A percentile compares a stretch with the other conserved stretches of the same genome.
These are phyloP conservation scores for Corynorhinus townsendii DNA, from an alignment of 2,113 vertebrate genomes.

Conservation along the genomic window DNA sequence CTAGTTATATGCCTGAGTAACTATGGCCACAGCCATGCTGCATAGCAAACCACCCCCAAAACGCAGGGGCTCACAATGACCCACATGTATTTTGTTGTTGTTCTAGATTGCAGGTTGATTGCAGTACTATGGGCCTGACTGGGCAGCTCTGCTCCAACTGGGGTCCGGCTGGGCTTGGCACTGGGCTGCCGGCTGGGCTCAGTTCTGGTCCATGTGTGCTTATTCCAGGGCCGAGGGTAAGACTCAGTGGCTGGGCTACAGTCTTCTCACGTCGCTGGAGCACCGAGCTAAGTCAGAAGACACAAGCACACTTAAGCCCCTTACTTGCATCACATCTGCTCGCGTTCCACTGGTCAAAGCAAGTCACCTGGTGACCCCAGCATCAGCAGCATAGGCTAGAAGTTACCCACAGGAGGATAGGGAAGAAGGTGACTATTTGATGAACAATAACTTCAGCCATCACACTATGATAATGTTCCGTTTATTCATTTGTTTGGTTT, in stretches of 20 bases:
- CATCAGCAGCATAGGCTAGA: accelerated
- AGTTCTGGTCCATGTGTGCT: neutral
- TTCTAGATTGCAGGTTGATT: neutral
- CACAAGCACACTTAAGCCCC: neutral
- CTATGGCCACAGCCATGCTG: neutral
- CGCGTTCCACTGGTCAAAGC: neutral
- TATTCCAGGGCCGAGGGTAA: neutral
- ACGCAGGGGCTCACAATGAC: neutral
- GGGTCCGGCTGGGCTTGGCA: neutral
- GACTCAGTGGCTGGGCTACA: neutral
- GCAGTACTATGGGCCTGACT: neutral
- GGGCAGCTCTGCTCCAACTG: neutral
- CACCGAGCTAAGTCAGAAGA: neutral
- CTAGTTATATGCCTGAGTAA: neutral
- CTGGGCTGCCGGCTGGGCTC: neutral
- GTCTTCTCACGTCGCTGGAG: neutral
- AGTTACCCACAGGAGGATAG: neutral
- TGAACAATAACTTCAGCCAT: neutral
- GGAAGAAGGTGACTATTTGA: neutral
- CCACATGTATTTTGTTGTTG: neutral
- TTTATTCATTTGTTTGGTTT: neutral
- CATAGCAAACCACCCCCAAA: neutral
- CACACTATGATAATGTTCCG: neutral
- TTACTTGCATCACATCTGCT: neutral
- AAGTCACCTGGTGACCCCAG: neutral